Evolutionary conservation across 1,140 invertebrate species (phyloP), one percentile per base, ranked within the genome.

Genomic region (Neuroterus valhalla): DNA sequence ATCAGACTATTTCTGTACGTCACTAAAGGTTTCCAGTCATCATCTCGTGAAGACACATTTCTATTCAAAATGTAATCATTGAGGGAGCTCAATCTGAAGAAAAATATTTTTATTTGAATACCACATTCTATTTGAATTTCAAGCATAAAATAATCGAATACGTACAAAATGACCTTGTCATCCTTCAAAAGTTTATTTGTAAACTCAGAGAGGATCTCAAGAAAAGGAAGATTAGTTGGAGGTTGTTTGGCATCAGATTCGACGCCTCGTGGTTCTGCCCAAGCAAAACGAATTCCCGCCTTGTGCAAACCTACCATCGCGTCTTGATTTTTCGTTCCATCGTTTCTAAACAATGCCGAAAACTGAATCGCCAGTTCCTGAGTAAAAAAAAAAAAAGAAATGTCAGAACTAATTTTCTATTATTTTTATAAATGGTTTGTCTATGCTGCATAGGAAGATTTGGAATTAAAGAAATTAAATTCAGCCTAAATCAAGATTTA

Each of bases 301-400:
- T 97, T 93, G 90, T 99, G 98, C 79, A 99, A 92, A 42, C 96
- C 96, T 10, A 97, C 97, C 55, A 99, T 96, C 12, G 98, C 98
- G 88, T 99, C 98, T 48, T 98, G 93, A 92, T 99, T 99, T 91
- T 98, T 99, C 12, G 99, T 93, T n/a, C 96, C 96, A 91, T 99
- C 98, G 69, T 99, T 92, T 21, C 98, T 98, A 92, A 99, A 99
- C 5, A 97, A 98, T 19, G 99, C 91, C 0, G 98, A 96, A 92
- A 99, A 99, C 79, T 98, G 91, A 89, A 99, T 98, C 2, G 98
- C 98, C 80, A 99, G 92, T 92, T 99, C 98, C 91, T 95, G 81
- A 0, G 89, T 76, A 78, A 2, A 48, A 19, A 78, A 31, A 42
- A n/a, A n/a, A n/a, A n/a, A n/a, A n/a, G n/a, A n/a, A n/a, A n/a